Base-by-base conservation (phyloP, 2,113 vertebrate genomes). In the Brachyhypopomus occidentalis region DNA sequence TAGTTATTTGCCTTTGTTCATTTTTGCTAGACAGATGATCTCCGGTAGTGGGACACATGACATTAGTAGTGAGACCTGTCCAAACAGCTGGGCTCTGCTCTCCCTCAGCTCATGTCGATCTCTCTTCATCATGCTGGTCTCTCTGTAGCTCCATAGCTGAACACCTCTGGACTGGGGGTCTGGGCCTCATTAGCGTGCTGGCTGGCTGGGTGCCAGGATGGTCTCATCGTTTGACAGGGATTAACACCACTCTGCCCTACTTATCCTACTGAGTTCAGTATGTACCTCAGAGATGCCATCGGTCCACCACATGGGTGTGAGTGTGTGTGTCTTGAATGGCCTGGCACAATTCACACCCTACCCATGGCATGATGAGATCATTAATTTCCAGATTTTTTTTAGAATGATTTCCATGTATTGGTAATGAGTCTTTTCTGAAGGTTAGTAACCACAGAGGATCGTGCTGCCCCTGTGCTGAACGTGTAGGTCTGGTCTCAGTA, bases 361-460 rank as follows among this genome's bases (percentile, higher is more conserved):
- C 86, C 83, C 70, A 84, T 87, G 89, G 88, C 87, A 85, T 88
- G 74, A 88, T 84, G 86, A 90, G 91, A 91, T 92, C 90, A 92
- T 93, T 93, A 91, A 91, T 91, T 89, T 30, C 86, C 86, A 84
- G 88, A 89, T 92, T 88, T 88, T 90, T 81, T 85, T 86, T 84
- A 70, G 84, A 87, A 90, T 91, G 89, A 92, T 91, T 92, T 91
- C 89, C 86, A 94, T 92, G 92, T 92, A 91, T 92, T 90, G 87
- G 89, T 92, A 93, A 94, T 92, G 91, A 93, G 90, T 86, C 80
- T 88, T 89, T 86, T 89, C 87, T 79, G 88, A 88, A 87, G 89
- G 88, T 72, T 75, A 67, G 88, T 89, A 92, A 91, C 91, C 90
- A 90, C 87, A 76, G 72, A 88, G 85, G 82, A 82, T 78, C 84